Conservation (phyloP, 2,888 invertebrate species). For the Synergus laeviventris region DNA sequence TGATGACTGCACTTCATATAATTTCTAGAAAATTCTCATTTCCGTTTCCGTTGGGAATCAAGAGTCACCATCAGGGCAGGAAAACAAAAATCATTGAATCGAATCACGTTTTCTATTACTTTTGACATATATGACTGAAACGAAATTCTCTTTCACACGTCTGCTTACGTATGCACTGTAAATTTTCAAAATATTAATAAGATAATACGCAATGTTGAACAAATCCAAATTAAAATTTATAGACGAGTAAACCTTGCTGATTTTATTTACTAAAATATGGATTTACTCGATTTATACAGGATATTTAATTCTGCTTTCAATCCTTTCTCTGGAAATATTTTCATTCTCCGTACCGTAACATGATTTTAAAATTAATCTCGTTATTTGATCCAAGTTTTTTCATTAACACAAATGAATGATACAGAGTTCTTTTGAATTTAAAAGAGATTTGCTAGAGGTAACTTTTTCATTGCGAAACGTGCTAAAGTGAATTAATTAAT, state of each 20-base stretch:
- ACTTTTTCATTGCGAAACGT: neutral
- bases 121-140: slow-evolving; percentile 3
- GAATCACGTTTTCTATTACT: slow-evolving; percentile 23
- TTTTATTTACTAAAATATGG: neutral
- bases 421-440: neutral
- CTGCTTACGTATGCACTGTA: slow-evolving; percentile 22
- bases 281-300: neutral
- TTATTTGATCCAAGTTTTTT: neutral
- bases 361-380: neutral
- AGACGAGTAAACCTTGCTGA: neutral
- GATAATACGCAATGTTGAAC: neutral
- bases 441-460: neutral
- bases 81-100: too few relatives aligned
- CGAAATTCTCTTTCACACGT: slow-evolving; percentile 23
- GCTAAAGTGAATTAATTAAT: neutral
- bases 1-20: too few relatives aligned
- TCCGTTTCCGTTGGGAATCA: too few relatives aligned
- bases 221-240: neutral
- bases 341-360: neutral
- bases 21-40: too few relatives aligned
- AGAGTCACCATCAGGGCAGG: too few relatives aligned
- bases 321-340: neutral
- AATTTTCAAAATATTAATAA: neutral
- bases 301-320: neutral
- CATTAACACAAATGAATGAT: neutral